Evolutionary conservation across 2,888 invertebrate genomes (phyloP).

Genomic region (Pogonocherus hispidulus): DNA sequence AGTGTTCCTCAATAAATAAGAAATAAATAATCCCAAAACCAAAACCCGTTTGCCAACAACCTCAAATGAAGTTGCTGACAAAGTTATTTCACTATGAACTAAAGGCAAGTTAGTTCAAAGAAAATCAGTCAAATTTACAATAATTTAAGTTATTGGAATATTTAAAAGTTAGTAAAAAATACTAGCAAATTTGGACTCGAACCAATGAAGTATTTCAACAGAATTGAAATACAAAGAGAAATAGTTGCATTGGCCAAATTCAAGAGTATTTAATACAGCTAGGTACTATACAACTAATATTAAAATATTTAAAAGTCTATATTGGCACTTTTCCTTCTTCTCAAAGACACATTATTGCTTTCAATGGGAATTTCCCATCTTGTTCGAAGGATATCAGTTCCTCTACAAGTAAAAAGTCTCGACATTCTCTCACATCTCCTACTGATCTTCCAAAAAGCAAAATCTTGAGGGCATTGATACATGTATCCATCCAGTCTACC

Average conservation of each 20-base stretch:
- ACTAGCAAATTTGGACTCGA: constrained; percentile 23
- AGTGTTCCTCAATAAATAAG: constrained; percentile 26
- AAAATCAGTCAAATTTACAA: constrained; percentile 41
- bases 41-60: constrained; percentile 32
- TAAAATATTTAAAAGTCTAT: constrained; percentile 18
- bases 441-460: constrained; percentile 83
- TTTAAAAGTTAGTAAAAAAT: not conserved
- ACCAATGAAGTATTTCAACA: too few species aligned
- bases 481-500: constrained; percentile 77
- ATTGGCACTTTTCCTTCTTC: constrained; percentile 58
- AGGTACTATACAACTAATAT: too few species aligned
- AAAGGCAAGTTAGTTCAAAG: constrained; percentile 46
- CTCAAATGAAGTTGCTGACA: constrained; percentile 1
- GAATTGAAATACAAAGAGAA: not conserved
- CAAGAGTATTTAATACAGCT: constrained; percentile 8
- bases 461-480: constrained; percentile 83
- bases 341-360: constrained; percentile 70
- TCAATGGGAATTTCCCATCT: constrained; percentile 74
- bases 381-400: constrained; percentile 64
- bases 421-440: constrained; percentile 80
- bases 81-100: constrained; percentile 48
- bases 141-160: constrained; percentile 10
- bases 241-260: constrained; percentile 12
- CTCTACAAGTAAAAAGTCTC: constrained; percentile 75
- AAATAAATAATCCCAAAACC: constrained; percentile 54